These are phyloP conservation scores for Candoia aspera DNA, from an alignment of 2,113 vertebrate genomes.

Conservation along the genomic window DNA sequence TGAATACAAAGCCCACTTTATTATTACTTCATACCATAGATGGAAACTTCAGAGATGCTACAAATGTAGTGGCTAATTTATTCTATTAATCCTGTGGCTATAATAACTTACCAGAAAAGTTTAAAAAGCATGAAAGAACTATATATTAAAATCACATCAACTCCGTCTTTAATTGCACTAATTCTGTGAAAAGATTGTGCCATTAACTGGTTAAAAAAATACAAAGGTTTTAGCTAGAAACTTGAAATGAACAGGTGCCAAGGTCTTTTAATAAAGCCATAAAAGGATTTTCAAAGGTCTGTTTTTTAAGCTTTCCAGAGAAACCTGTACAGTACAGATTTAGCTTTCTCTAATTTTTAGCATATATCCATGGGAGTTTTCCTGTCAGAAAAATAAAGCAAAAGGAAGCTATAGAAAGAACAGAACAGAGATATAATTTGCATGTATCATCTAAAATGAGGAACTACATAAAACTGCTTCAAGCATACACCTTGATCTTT, in stretches of 20 bases:
- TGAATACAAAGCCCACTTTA: neutral
- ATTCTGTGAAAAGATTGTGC: neutral
- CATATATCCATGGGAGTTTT: neutral
- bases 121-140: neutral
- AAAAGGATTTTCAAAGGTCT: neutral
- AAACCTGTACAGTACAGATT: neutral
- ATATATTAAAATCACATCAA: neutral
- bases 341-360: neutral
- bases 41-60: neutral
- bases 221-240: neutral
- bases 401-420: constrained; percentile 8
- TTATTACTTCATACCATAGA: neutral
- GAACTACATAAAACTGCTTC: constrained; percentile 29
- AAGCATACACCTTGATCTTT: constrained; percentile 33
- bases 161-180: neutral
- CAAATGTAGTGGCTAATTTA: neutral
- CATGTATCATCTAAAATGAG: constrained; percentile 1
- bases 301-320: constrained; percentile 35
- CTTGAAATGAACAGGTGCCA: neutral
- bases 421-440: neutral
- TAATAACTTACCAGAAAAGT: neutral
- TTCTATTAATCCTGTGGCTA: neutral
- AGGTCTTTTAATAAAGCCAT: neutral
- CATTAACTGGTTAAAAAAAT: neutral
- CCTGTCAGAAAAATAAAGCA: constrained; percentile 35